These are phyloP conservation scores for Agrilus mali DNA, from an alignment of 2,888 invertebrate species.

Conservation along the genomic window DNA sequence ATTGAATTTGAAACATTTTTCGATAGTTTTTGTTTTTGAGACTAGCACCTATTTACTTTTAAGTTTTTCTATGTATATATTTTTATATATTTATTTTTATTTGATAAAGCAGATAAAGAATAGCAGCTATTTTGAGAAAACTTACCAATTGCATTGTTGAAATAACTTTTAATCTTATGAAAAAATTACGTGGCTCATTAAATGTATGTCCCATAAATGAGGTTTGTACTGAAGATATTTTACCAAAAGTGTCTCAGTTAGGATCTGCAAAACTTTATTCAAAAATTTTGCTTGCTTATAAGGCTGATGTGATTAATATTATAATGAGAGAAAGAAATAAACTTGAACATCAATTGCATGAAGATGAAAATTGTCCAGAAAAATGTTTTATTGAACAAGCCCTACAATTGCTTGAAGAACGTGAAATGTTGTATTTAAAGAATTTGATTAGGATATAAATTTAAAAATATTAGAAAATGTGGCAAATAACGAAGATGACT, in stretches of 20 bases:
- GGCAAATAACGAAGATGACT: constrained; percentile 5
- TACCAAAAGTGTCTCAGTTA: constrained; percentile 37
- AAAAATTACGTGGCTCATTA: constrained; percentile 42
- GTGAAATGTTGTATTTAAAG: constrained; percentile 32
- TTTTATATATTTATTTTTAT: no score
- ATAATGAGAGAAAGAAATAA: constrained; percentile 62
- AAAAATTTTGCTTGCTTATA: constrained; percentile 64
- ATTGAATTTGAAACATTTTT: no score
- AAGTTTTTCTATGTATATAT: no score
- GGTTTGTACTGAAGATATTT: constrained; percentile 20
- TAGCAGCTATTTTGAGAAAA: constrained; percentile 5
- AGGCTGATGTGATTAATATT: constrained; percentile 50
- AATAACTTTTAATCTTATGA: constrained; percentile 72
- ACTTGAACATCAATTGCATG: constrained; percentile 45
- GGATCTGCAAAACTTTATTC: constrained; percentile 48
- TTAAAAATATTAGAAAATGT: neutral
- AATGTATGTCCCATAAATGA: constrained; percentile 41
- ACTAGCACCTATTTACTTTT: no score
- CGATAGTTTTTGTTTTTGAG: no score
- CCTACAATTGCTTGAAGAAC: constrained; percentile 47
- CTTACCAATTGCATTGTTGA: constrained; percentile 46
- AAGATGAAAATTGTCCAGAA: constrained; percentile 67
- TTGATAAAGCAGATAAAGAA: no score
- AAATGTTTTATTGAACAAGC: constrained; percentile 79
- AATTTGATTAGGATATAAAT: neutral